Percentiles rank a stretch among this genome's conserved stretches.
These are phyloP conservation scores for Caradrina clavipalpis DNA, from an alignment of 2,888 invertebrate species.

Conservation along the genomic window DNA sequence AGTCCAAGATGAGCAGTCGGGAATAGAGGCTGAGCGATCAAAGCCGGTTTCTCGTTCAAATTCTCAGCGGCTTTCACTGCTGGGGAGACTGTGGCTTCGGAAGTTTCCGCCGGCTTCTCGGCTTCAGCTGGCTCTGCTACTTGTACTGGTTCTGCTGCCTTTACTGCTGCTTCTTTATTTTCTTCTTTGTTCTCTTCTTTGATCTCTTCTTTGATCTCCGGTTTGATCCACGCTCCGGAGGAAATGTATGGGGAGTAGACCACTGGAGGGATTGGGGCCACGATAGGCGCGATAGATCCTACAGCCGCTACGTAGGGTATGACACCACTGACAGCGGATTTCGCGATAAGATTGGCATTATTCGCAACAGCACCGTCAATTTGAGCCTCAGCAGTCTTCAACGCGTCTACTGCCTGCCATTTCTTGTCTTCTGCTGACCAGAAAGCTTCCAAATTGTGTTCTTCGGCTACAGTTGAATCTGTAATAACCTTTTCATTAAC, in stretches of 20 bases:
- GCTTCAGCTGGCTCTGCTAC: constrained; percentile 34
- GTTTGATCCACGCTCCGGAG: constrained; percentile 33
- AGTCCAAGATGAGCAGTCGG: constrained; percentile 26
- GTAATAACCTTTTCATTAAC: constrained; percentile 73
- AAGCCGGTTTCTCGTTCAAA: constrained; percentile 49
- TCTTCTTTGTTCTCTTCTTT: constrained; percentile 64
- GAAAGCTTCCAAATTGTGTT: constrained; percentile 72
- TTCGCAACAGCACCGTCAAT: constrained; percentile 78
- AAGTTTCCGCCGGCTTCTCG: constrained; percentile 21
- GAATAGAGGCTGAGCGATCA: constrained; percentile 36
- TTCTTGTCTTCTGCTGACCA: constrained; percentile 84
- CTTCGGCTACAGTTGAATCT: constrained; percentile 72
- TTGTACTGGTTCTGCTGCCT: constrained; percentile 33
- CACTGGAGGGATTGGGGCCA: constrained; percentile 58
- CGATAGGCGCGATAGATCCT: constrained; percentile 46
- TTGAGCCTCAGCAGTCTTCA: constrained; percentile 80
- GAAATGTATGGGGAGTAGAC: constrained; percentile 51
- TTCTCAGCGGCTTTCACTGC: constrained; percentile 50
- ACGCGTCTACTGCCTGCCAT: constrained; percentile 83
- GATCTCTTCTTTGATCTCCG: constrained; percentile 56
- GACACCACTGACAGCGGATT: constrained; percentile 63
- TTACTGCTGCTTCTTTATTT: not conserved
- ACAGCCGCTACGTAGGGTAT: constrained; percentile 45
- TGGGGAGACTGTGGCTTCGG: constrained; percentile 32
- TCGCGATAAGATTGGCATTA: constrained; percentile 72